Base-by-base conservation (phyloP, 2,888 invertebrate species). In the Apamea anceps region DNA sequence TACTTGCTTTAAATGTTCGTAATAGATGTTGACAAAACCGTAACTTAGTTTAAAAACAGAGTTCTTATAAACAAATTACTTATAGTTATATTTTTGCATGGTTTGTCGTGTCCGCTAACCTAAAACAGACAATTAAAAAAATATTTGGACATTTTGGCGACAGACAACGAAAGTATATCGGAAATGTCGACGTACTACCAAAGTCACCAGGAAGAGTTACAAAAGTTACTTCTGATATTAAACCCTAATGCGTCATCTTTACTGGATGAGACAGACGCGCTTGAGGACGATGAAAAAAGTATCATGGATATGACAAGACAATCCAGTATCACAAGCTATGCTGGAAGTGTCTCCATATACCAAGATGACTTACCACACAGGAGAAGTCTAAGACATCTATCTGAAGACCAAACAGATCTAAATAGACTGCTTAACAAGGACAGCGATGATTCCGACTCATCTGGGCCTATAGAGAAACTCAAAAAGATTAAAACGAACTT, bases 401-500 rank as follows among this genome's bases (percentile, higher is more conserved):
- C 95, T 0, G 96, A 97, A 90, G 97, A 97, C 79, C 96, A 97
- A 79, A 94, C 93, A 25, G 96, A 96, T 82, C 87, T 96, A 0
- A 95, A 96, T 76, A 95, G 91, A 91, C 93, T 96, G 15, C 88
- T 97, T 0, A 98, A 95, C 97, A 97, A 93, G 94, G 98, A 87
- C 94, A 97, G 87, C 5, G 96, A 87, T 92, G 94, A 94, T 76
- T 94, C 94, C 0, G 97, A 90, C 95, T 97, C 91, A 90, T 97
- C 77, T 91, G 98, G 94, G 37, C 97, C 96, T 0, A 88, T 96
- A 10, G 94, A 94, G 78, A 95, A 97, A 72, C 97, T 98, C 70
- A 98, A 97, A 86, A 98, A 98, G 82, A 95, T 98, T 0, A 98
- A 97, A 90, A 97, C 93, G 92, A 92, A 97, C 91, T 97, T 98